These are phyloP conservation scores for Dicaeum eximium DNA, from an alignment of 2,113 vertebrate species.

Conservation along the genomic window DNA sequence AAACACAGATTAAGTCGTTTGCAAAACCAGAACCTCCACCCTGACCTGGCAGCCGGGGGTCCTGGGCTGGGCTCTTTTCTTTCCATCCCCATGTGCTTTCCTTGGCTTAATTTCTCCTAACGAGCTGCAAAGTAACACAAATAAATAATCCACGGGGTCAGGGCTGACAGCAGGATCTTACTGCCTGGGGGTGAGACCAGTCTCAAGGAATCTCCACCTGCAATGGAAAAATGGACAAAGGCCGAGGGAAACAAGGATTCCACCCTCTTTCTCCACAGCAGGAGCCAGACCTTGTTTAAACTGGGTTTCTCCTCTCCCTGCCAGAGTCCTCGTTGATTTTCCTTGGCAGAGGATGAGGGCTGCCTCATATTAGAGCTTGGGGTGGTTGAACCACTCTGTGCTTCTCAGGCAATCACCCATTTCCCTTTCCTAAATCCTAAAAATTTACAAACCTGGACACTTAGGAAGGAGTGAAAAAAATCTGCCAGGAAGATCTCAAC, in stretches of 20 bases:
- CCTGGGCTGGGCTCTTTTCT: not conserved
- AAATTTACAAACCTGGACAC: not conserved
- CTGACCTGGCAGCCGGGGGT: not conserved
- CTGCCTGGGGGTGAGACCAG: not conserved
- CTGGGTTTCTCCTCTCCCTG: not conserved
- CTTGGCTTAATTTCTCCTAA: not conserved
- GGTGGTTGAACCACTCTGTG: not conserved
- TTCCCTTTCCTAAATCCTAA: not conserved
- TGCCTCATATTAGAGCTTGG: accelerated
- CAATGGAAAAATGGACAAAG: not conserved
- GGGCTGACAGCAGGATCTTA: not conserved
- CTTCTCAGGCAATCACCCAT: not conserved
- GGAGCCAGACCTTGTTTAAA: not conserved
- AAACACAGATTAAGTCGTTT: accelerated
- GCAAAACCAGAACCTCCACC: not conserved
- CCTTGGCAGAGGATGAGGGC: not conserved
- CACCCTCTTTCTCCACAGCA: not conserved
- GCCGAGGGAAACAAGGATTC: not conserved
- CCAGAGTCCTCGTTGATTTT: not conserved
- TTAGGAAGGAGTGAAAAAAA: not conserved
- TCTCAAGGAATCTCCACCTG: not conserved
- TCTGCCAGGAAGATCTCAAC: too few species aligned
- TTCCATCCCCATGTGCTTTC: not conserved
- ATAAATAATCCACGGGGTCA: not conserved
- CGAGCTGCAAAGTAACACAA: not conserved